Base-by-base conservation (phyloP, 2,888 invertebrate genomes). In the Nebria salina region DNA sequence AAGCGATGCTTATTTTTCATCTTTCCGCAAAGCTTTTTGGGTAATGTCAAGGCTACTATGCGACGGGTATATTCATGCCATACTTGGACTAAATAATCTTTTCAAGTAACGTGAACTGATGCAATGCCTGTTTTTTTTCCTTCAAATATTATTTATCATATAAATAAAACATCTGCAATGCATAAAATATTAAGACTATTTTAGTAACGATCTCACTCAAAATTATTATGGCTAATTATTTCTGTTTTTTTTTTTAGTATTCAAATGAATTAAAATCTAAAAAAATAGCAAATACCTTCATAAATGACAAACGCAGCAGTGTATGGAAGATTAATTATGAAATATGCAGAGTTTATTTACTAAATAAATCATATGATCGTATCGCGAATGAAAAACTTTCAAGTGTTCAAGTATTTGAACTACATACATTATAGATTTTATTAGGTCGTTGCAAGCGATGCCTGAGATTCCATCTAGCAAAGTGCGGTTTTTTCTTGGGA, bases 1-100 rank as follows among this genome's bases (percentile, higher is more conserved):
- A 72, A 25, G 66, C 54, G 43, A 73, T 78, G 78, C 65, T 79
- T 75, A 65, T 74, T 66, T 79, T 79, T 79, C 79, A 79, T 75
- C 68, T 75, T 79, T 65, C 54, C 13, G 54, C 34, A 79, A 79
- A 75, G 74, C 73, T 78, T 78, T 73, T 78, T 70, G 72, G 72
- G 42, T 72, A 73, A 64, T 78, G 73, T 73, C 65, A 73, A 64
- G 43, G 65, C 65, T 26, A 43, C 34, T 26, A 25, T 26, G 34
- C 34, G 25, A 34, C 2, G 70, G 70, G 70, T 70, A 70, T 20
- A 70, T n/a, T 11, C 70, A 34, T 13, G 8, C 4, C 54, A 8
- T 9, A 54, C 54, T 54, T 13, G 8, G 8, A 54, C 11, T 54
- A 54, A 54, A 54, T 13, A 13, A 11, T 6, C 4, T 54, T 54